Evolutionary conservation across 1,140 invertebrate genomes (phyloP), one percentile per base, ranked within the genome.

Genomic region (Drosophila malerkotliana): DNA sequence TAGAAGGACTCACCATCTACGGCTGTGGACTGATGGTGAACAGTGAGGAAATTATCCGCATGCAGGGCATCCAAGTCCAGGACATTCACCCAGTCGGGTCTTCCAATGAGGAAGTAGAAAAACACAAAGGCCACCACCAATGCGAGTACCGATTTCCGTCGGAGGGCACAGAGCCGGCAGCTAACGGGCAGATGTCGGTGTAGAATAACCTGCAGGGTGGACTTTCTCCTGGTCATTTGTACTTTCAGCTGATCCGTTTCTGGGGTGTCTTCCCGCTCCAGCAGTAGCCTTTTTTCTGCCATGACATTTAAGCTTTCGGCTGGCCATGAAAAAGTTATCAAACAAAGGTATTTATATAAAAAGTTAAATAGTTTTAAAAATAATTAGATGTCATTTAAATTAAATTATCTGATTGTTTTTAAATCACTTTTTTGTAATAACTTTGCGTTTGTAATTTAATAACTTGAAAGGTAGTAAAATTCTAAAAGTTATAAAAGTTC

Each of bases 1-100:
- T 21, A n/a, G 1, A n/a, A 37, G 9, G 4, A 63, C 72, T 58
- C 64, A 91, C 90, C 90, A 77, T 90, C 91, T 82, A 85, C 88
- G 39, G 85, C 84, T 45, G 73, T 79, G 14, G 90, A 91, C 21
- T 81, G 69, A 72, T 91, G 84, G 24, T 75, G 72, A 3, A 91
- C 89, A 2, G 68, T 52, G 1, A 83, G 21, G 7, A 62, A 63
- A 58, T 41, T 71, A 6, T 57, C 48, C 3, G 15, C 37, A 45
- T 45, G 41, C 12, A 75, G 32, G 3, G 30, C 75, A 21, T 82
- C 77, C 53, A 79, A 28, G n/a, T 89, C 80, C 4, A 90, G 63
- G 4, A 90, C 77, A 57, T 80, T 72, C 9, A 54, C 67, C 76
- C 76, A 77, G 10, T 72, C 54, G 28, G 58, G 28, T 3, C 69